These are phyloP conservation scores for Agonopterix arenella DNA, from an alignment of 2,888 invertebrate genomes.

Conservation along the genomic window DNA sequence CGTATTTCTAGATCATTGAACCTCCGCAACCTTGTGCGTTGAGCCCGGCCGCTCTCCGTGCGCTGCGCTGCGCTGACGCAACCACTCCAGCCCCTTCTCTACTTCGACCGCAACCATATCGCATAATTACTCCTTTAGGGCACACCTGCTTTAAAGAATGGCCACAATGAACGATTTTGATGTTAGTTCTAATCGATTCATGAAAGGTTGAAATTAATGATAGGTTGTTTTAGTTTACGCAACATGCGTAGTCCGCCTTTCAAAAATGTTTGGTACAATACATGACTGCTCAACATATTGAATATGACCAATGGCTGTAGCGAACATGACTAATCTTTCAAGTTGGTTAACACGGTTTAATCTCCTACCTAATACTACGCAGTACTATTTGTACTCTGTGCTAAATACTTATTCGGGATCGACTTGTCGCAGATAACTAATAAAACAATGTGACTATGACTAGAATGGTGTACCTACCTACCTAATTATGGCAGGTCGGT, in stretches of 20 bases:
- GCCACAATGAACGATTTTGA: constrained; percentile 52
- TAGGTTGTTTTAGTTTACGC: constrained; percentile 44
- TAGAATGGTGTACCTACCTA: too few relatives aligned
- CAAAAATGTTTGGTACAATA: neutral
- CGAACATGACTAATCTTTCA: neutral
- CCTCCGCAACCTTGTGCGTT: constrained; percentile 75
- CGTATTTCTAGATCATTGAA: constrained; percentile 76
- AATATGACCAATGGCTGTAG: neutral
- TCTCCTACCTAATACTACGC: too few relatives aligned
- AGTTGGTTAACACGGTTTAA: too few relatives aligned
- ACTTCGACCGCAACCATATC: constrained; percentile 51
- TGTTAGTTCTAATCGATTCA: constrained; percentile 49
- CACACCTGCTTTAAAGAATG: constrained; percentile 57
- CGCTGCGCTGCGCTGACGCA: constrained; percentile 64
- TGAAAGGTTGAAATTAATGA: constrained; percentile 66
- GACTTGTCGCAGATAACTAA: too few relatives aligned
- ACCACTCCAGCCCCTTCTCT: constrained; percentile 69
- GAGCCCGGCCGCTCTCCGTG: constrained; percentile 69
- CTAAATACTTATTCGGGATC: too few relatives aligned
- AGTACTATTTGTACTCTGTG: too few relatives aligned
- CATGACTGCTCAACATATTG: neutral
- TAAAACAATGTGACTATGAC: too few relatives aligned
- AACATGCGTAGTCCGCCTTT: constrained; percentile 19
- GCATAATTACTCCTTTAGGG: constrained; percentile 72
- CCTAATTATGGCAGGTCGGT: too few relatives aligned